Conservation (phyloP, 2,888 invertebrate species). For the Sphecodes monilicornis region DNA sequence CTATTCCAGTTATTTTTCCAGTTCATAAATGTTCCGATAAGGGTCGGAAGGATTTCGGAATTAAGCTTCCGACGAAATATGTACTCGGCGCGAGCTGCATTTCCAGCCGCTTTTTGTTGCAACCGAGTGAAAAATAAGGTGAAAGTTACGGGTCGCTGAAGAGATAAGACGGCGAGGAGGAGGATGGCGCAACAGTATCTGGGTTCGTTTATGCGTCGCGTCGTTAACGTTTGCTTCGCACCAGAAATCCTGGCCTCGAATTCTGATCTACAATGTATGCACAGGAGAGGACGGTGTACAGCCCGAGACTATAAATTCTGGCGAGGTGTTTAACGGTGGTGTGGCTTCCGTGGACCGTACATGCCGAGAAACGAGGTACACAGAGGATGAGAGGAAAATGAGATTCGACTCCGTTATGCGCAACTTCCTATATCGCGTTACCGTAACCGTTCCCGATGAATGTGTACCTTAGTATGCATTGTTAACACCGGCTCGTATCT, state of each 20-base stretch:
- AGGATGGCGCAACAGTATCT: not conserved
- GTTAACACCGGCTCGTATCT: slow-evolving; percentile 2
- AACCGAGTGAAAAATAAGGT: not conserved
- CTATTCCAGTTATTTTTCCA: slow-evolving; percentile 13
- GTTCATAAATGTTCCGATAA: not conserved
- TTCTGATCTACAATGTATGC: slow-evolving; percentile 20
- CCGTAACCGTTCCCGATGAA: slow-evolving; percentile 36
- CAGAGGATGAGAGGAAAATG: slow-evolving; percentile 20
- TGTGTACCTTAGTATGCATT: slow-evolving; percentile 35
- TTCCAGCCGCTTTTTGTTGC: slow-evolving; percentile 8
- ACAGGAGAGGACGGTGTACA: not conserved
- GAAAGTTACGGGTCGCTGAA: not conserved
- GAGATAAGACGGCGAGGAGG: not conserved
- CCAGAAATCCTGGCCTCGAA: not conserved
- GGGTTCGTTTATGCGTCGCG: not conserved
- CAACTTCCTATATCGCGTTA: slow-evolving; percentile 21
- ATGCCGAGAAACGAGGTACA: slow-evolving; percentile 31
- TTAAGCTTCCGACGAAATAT: slow-evolving; percentile 36
- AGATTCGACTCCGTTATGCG: slow-evolving; percentile 26
- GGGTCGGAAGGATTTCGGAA: slow-evolving; percentile 18
- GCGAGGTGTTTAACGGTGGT: slow-evolving; percentile 38
- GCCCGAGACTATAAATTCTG: slow-evolving; percentile 41
- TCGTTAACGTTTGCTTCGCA: not conserved
- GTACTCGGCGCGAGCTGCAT: not conserved
- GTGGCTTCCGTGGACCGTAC: slow-evolving; percentile 8